Base-by-base conservation (phyloP, 2,797 vertebrate genomes). In the Xenopus petersii region DNA sequence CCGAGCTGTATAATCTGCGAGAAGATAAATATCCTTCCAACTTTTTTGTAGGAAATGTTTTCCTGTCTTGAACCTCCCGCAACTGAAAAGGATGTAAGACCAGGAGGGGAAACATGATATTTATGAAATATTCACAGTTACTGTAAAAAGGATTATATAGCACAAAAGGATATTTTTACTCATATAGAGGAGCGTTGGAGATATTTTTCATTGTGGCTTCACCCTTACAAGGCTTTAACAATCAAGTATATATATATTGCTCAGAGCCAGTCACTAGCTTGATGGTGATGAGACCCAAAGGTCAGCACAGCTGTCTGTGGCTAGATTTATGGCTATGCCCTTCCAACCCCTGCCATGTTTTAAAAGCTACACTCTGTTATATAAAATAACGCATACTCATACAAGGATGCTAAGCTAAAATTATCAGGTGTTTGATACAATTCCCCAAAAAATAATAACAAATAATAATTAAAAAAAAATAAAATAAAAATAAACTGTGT, bases 21-120 rank as follows among this genome's bases (percentile, higher is more conserved):
- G 74, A 46, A 80, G 73, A 81, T 64, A 67, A 70, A 69, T 77
- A 80, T 75, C 77, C 66, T 64, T 48, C 64, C 56, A 61, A 36
- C 59, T 46, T 48, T 21, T 61, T 24, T 17, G 11, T 36, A 51
- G 24, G 64, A 74, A 30, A 61, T 1, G 12, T 46, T 59, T 24
- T 65, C 56, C n/a, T 30, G 71, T 71, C 49, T 67, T 77, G 67
- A 77, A 64, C 49, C 66, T 55, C 30, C 21, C 26, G 51, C 12
- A 67, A 67, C 51, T 10, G 55, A 56, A 63, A 69, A 58, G 55
- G 30, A 69, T 58, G 55, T 13, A 69, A 68, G 51, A 26, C n/a
- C 30, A 24, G 11, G 15, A 51, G 15, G 15, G 11, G 49, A 12
- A 17, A 17, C 7, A 16, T 17, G 7, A 56, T 56, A 17, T 56